These are phyloP conservation scores for Folsomia manolachei DNA, from an alignment of 2,888 invertebrate species.

Conservation along the genomic window DNA sequence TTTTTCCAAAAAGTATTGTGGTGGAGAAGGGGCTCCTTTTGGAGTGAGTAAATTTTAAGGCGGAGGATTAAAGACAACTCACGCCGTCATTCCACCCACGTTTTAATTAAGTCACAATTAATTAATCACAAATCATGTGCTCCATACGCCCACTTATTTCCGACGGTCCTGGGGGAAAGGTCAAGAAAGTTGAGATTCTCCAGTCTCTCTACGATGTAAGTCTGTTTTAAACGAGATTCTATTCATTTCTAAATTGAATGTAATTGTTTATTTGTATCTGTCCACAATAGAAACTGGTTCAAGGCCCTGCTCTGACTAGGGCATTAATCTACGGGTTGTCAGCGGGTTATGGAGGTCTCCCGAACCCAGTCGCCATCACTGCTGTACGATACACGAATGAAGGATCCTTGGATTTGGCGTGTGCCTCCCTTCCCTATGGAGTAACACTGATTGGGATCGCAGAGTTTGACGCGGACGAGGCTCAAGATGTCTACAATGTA, in stretches of 20 bases:
- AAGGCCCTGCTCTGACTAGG: neutral
- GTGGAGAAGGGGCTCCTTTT: too few relatives aligned
- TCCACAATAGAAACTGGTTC: neutral
- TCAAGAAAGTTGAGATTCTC: neutral
- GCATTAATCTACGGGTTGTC: constrained; percentile 44
- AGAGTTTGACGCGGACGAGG: constrained; percentile 46
- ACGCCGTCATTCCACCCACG: too few relatives aligned
- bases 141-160: neutral
- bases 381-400: constrained; percentile 37
- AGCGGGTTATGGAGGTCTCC: constrained; percentile 28
- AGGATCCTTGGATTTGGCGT: constrained; percentile 34
- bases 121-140: neutral
- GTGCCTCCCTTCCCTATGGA: constrained; percentile 40
- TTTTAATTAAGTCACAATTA: too few relatives aligned
- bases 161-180: neutral
- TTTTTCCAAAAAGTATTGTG: too few relatives aligned
- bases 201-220: neutral
- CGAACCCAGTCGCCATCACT: constrained; percentile 43
- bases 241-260: neutral
- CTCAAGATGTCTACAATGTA: constrained; percentile 46
- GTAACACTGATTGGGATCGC: constrained; percentile 44
- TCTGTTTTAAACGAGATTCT: neutral
- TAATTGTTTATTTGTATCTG: neutral
- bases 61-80: too few relatives aligned
- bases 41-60: too few relatives aligned